phyloP scores from a whole-genome alignment of 2,113 vertebrate species.

The Entelurus aequoreus region DNA sequence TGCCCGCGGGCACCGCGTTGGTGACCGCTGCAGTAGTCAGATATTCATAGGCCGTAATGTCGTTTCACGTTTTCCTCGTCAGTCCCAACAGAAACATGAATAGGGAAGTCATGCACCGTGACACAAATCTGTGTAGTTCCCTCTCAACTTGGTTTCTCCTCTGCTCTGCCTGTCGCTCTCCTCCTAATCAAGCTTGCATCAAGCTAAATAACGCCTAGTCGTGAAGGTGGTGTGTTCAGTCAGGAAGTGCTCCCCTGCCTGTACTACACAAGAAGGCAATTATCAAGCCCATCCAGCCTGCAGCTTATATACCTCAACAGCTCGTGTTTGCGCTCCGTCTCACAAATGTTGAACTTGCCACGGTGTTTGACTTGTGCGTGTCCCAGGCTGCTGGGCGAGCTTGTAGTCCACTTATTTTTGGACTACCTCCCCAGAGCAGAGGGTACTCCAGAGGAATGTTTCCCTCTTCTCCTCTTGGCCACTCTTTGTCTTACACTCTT shows the following conservation, averaged over 20 bases:
- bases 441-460: slow-evolving; percentile 57
- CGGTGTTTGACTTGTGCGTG: slow-evolving; percentile 19
- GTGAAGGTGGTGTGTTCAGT: slow-evolving; percentile 72
- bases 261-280: slow-evolving; percentile 71
- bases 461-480: slow-evolving; percentile 48
- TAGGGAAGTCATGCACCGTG: slow-evolving; percentile 55
- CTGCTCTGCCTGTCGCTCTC: slow-evolving; percentile 13
- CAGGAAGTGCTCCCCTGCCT: slow-evolving; percentile 66
- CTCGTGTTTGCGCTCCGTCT: slow-evolving; percentile 4
- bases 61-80: no score
- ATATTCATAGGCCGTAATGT: no score
- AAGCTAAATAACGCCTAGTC: slow-evolving; percentile 72
- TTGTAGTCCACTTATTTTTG: slow-evolving; percentile 73
- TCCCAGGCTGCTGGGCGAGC: slow-evolving; percentile 46
- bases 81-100: slow-evolving; percentile 59
- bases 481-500: slow-evolving; percentile 34
- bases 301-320: slow-evolving; percentile 8
- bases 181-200: slow-evolving; percentile 74
- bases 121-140: slow-evolving; percentile 57
- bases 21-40: no score
- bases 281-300: slow-evolving; percentile 37
- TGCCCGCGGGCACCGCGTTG: no score
- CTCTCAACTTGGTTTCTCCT: slow-evolving; percentile 19
- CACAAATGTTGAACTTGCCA: slow-evolving; percentile 18
- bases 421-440: slow-evolving; percentile 56